Conservation (phyloP, 2,888 invertebrate genomes). For the Mythimna pallens region DNA sequence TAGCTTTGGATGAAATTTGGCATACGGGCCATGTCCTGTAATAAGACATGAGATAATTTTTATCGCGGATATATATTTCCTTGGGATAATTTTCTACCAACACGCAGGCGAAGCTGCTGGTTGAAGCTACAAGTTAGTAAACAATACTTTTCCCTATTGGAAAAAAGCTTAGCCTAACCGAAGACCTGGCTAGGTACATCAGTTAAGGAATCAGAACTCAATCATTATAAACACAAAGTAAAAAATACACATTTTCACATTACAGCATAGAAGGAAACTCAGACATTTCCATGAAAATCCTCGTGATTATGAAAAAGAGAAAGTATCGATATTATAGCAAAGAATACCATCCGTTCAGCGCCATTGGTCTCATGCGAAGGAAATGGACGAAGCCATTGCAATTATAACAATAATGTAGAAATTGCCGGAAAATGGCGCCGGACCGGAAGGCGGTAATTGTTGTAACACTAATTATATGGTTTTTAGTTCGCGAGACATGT, state of each 20-base stretch:
- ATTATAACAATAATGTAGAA: slow-evolving; percentile 50
- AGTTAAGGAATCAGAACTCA: too few relatives aligned
- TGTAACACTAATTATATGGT: slow-evolving; percentile 20
- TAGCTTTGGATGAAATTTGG: too few relatives aligned
- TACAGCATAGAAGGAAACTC: neutral
- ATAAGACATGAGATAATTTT: too few relatives aligned
- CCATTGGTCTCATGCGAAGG: slow-evolving; percentile 34
- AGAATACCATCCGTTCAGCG: slow-evolving; percentile 32
- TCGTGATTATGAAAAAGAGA: slow-evolving; percentile 36
- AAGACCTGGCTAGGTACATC: too few relatives aligned
- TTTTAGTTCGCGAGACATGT: slow-evolving; percentile 12
- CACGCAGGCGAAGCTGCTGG: too few relatives aligned
- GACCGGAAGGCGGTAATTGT: slow-evolving; percentile 34
- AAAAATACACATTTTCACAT: neutral
- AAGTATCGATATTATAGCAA: slow-evolving; percentile 23
- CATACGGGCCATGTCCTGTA: too few relatives aligned
- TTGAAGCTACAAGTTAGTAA: too few relatives aligned
- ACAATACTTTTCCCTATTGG: too few relatives aligned
- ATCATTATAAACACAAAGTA: too few relatives aligned
- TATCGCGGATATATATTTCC: too few relatives aligned
- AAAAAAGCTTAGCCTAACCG: too few relatives aligned
- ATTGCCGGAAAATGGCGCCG: slow-evolving; percentile 54
- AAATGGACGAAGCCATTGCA: slow-evolving; percentile 51
- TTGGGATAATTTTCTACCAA: too few relatives aligned
- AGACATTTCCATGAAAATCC: slow-evolving; percentile 16